Evolutionary conservation across 2,888 invertebrate genomes (phyloP), one percentile per base, ranked within the genome.

Genomic region (Drosophila mettleri): DNA sequence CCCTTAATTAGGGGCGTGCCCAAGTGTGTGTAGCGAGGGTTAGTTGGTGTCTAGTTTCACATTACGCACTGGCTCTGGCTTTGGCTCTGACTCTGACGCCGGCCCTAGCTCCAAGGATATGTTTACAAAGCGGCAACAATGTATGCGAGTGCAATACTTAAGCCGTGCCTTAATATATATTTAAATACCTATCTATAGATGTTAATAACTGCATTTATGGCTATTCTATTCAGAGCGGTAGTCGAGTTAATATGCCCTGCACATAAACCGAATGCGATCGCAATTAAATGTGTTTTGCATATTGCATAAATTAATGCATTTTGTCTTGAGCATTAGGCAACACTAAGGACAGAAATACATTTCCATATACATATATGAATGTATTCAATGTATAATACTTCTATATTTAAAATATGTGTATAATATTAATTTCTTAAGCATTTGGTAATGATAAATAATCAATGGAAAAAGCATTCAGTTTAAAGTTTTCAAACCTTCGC

Each of bases 1-100:
- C 84, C 78, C 62, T 72, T 82, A 68, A 82, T 82, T 86, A 82
- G 69, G 78, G 85, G 79, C 82, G 85, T 79, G 74, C 65, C 66
- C 62, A 48, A 62, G 70, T 80, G 33, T n/a, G 33, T 34, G 20
- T 14, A 34, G 9, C 49, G 24, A 49, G 49, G 33, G 49, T 49
- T 34, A 34, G 34, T n/a, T 16, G n/a, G 6, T 49, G 20, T 34
- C 49, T 49, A 49, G 49, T 20, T 48, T 24, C 34, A 49, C 49
- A 34, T 48, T 48, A 33, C 31, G 18, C n/a, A 8, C 52, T 27
- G 69, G 24, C 33, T 18, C 51, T 22, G 18, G 55, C 58, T 43
- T n/a, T 4, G 43, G 18, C 20, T 10, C 63, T 22, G 64, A 18
- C 34, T n/a, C 38, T 36, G 20, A 48, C 69, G 48, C 18, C 18